Evolutionary conservation across 2,888 invertebrate species (phyloP).

Genomic region (Candidula unifasciata): DNA sequence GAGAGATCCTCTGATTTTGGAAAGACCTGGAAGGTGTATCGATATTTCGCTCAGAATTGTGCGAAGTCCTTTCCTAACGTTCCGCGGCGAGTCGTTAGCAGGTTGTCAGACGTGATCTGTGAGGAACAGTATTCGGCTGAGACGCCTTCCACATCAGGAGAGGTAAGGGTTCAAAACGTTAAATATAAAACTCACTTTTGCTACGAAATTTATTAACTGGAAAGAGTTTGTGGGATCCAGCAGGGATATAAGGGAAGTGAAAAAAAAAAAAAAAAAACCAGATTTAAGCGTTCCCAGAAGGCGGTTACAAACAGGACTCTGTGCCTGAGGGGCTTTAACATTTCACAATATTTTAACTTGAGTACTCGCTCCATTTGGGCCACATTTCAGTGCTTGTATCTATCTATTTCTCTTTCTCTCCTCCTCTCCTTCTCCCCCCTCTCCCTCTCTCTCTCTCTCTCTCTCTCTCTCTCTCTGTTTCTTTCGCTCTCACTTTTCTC

Average conservation of each 20-base stretch:
- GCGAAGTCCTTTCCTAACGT: conserved; percentile 91
- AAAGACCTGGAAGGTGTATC: conserved; percentile 93
- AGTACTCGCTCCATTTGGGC: no score
- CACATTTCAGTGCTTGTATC: no score
- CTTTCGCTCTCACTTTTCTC: background rate
- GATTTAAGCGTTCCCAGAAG: no score
- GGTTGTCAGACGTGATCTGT: conserved; percentile 95
- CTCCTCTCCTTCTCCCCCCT: background rate
- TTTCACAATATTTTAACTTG: no score
- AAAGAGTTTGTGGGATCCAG: no score
- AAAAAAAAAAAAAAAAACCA: no score
- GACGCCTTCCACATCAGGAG: conserved; percentile 95
- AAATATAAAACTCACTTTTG: no score
- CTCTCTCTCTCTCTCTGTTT: background rate
- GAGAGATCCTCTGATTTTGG: conserved; percentile 91
- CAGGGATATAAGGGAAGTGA: no score
- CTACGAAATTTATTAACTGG: no score
- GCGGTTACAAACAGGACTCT: no score
- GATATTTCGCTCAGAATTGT: conserved; percentile 98
- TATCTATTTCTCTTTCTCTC: conserved; percentile 13
- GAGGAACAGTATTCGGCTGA: conserved; percentile 95
- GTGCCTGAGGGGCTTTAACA: no score
- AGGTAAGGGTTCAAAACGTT: conserved; percentile 80
- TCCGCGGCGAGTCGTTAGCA: conserved; percentile 84
- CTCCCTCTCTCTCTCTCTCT: background rate